A percentile compares a stretch with the other conserved stretches of the same genome.
Evolutionary conservation across 1,140 invertebrate genomes (phyloP).

Genomic region (Trichomalopsis sarcophagae): DNA sequence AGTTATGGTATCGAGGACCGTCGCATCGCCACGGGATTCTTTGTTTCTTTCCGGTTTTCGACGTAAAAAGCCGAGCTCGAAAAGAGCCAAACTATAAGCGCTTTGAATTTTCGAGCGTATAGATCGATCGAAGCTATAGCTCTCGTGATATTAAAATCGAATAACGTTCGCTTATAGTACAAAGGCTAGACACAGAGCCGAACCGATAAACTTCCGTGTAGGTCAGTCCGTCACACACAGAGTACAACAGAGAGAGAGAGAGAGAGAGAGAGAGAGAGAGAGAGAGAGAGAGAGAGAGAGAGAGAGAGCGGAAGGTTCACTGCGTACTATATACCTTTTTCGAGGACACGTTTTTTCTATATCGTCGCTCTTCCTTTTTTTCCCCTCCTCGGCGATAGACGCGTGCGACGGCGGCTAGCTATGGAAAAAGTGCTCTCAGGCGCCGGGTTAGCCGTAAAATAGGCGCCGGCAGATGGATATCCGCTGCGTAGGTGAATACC

Average conservation of each 20-base stretch:
- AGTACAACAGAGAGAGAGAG: no score
- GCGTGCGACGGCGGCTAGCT: not conserved
- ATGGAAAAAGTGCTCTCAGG: constrained; percentile 2
- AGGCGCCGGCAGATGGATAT: constrained; percentile 4
- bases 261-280: no score
- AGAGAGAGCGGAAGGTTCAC: no score
- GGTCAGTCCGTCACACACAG: no score
- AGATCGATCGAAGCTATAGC: no score
- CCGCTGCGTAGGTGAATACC: not conserved
- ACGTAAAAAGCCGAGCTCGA: not conserved
- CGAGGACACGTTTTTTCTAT: not conserved
- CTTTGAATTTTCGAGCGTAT: no score
- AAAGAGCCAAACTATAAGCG: not conserved
- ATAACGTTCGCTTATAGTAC: no score
- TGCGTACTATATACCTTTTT: constrained; percentile 1
- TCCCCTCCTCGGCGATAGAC: not conserved
- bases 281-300: no score
- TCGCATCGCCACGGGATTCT: constrained; percentile 20
- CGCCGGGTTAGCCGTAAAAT: constrained; percentile 8
- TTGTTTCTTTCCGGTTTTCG: constrained; percentile 46
- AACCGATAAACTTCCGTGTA: no score
- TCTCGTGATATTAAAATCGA: no score
- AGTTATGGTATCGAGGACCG: constrained; percentile 45
- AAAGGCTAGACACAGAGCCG: no score
- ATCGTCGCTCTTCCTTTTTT: not conserved